phyloP scores from a whole-genome alignment of 2,888 invertebrate species.

The Cryptocephalus primarius region DNA sequence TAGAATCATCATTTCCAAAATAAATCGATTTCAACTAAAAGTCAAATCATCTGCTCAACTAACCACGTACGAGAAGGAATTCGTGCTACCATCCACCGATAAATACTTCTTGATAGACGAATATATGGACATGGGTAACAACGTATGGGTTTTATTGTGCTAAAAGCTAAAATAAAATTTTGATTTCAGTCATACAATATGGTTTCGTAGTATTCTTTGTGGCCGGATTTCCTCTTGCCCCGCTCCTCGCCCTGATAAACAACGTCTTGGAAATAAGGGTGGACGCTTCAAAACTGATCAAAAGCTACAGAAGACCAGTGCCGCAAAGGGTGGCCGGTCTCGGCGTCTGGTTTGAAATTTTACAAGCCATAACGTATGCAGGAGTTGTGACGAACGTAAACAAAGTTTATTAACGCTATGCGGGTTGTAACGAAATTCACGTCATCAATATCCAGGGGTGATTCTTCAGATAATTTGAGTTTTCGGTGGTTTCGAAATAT shows the following conservation, averaged over 20 bases:
- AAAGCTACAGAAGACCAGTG: conserved; percentile 22
- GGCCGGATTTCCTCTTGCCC: conserved; percentile 55
- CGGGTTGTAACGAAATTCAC: too few relatives aligned
- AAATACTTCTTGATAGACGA: conserved; percentile 28
- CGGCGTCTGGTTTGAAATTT: conserved; percentile 28
- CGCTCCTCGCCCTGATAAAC: conserved; percentile 50
- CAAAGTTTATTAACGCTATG: not conserved
- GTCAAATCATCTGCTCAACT: conserved; percentile 4
- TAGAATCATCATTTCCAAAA: too few relatives aligned
- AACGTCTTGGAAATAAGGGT: conserved; percentile 48
- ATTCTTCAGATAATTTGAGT: not conserved
- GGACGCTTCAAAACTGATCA: conserved; percentile 23
- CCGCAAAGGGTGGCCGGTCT: conserved; percentile 19
- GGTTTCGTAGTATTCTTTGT: conserved; percentile 57
- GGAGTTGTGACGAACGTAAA: conserved; percentile 30
- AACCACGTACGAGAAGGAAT: conserved; percentile 31
- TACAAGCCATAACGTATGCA: conserved; percentile 25
- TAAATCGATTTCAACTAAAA: too few relatives aligned
- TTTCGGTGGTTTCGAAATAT: too few relatives aligned
- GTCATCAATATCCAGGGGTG: too few relatives aligned
- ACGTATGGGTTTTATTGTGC: too few relatives aligned
- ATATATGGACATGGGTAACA: conserved; percentile 30
- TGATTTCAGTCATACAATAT: conserved; percentile 47
- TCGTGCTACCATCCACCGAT: conserved; percentile 22
- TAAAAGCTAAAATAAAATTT: not conserved